Percentiles rank a stretch among this genome's conserved stretches.
Conservation (phyloP, 1,140 invertebrate genomes). For the Solenopsis fugax region DNA sequence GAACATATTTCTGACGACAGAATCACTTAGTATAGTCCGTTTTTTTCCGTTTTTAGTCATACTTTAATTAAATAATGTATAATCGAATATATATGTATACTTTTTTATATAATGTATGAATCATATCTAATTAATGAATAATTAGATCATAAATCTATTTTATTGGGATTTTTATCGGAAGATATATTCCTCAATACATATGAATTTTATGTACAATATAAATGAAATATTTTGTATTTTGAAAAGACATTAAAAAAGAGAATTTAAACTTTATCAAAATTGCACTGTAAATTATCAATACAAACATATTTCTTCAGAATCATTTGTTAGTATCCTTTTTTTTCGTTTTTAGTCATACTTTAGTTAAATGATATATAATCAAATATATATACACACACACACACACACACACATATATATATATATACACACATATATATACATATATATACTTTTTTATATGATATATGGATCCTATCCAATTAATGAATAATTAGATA, state of each 20-base stretch:
- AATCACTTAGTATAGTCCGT: not conserved
- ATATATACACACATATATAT: no score
- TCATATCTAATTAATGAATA: not conserved
- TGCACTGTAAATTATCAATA: not conserved
- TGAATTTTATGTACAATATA: not conserved
- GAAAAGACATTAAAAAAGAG: not conserved
- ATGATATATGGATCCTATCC: not conserved
- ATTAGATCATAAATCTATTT: conserved; percentile 3
- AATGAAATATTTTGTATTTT: not conserved
- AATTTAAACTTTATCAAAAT: not conserved
- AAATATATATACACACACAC: not conserved
- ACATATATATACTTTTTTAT: not conserved
- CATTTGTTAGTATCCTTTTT: not conserved
- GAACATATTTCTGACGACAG: not conserved
- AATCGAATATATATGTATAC: not conserved
- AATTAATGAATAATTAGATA: not conserved
- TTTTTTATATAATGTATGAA: not conserved
- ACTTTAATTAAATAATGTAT: not conserved
- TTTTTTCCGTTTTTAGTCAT: not conserved
- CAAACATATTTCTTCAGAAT: not conserved
- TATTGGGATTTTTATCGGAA: not conserved
- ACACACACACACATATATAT: no score
- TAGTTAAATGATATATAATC: not conserved
- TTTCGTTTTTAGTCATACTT: not conserved
- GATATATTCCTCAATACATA: not conserved